Evolutionary conservation across 64 coral and sea anemone species (phyloP).

Genomic region (Hydrozoanthus tunicans): DNA sequence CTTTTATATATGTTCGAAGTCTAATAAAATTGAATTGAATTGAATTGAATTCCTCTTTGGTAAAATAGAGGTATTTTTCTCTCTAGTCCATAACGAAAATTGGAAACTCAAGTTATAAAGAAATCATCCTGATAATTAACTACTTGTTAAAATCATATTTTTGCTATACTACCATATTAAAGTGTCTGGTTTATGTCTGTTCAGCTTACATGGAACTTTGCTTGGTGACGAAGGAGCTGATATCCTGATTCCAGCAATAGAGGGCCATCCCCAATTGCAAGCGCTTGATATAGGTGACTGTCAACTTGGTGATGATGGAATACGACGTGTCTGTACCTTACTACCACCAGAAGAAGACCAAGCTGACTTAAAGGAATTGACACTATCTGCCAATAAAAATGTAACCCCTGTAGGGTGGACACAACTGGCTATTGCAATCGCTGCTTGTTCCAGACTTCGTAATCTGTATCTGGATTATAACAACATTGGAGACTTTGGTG

Average conservation of each 20-base stretch:
- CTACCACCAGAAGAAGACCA: conserved; percentile 69
- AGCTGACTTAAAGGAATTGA: conserved; percentile 74
- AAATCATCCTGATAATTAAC: too few species aligned
- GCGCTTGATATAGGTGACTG: conserved; percentile 93
- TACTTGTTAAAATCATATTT: not conserved
- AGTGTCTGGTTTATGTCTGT: not conserved
- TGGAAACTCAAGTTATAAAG: too few species aligned
- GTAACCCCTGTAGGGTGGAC: conserved; percentile 88
- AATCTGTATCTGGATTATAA: conserved; percentile 92
- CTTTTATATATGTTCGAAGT: too few species aligned
- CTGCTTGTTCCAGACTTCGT: conserved; percentile 75
- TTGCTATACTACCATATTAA: not conserved
- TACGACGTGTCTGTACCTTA: conserved; percentile 87
- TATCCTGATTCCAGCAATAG: conserved; percentile 71
- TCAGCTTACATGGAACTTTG: conserved; percentile 88
- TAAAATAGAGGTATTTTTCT: too few species aligned
- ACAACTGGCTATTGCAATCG: conserved; percentile 95
- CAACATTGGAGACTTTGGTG: conserved; percentile 90
- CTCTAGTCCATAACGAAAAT: too few species aligned
- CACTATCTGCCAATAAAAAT: conserved; percentile 84
- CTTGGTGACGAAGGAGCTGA: conserved; percentile 90
- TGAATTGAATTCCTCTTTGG: too few species aligned
- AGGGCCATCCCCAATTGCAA: conserved; percentile 78
- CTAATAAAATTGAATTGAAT: too few species aligned
- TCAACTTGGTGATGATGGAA: conserved; percentile 87